Evolutionary conservation across 2,888 invertebrate genomes (phyloP).

Genomic region (Strigamia transsilvanica): DNA sequence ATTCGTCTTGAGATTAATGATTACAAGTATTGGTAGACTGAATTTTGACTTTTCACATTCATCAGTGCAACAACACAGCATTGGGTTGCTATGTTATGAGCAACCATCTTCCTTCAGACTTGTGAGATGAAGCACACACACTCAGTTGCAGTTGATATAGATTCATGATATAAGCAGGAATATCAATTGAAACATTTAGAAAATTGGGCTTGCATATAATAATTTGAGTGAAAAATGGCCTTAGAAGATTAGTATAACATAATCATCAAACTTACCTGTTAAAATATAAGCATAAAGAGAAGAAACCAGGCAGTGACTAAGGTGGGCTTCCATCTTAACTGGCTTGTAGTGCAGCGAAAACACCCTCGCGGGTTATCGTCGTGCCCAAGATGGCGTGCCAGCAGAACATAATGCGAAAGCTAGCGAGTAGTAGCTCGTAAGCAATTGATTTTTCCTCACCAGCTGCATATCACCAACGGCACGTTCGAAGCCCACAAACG

Average conservation of each 20-base stretch:
- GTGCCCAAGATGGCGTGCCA: slow-evolving; percentile 11
- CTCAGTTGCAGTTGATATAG: neutral
- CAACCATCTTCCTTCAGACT: slow-evolving; percentile 1
- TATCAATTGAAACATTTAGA: neutral
- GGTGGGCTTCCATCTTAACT: slow-evolving; percentile 30
- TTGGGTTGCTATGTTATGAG: neutral
- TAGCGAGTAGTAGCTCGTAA: slow-evolving; percentile 4
- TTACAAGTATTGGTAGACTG: neutral
- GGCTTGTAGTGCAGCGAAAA: neutral
- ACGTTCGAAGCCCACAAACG: neutral
- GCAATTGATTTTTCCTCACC: slow-evolving; percentile 12
- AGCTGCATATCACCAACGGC: neutral
- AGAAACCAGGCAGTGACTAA: slow-evolving; percentile 20
- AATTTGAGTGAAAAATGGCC: neutral
- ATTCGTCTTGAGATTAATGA: neutral
- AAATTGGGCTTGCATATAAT: neutral
- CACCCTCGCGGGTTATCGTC: slow-evolving; percentile 7
- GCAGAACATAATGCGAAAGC: neutral
- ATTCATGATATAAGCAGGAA: neutral
- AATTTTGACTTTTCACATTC: neutral
- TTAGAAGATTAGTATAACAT: neutral
- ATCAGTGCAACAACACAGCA: neutral
- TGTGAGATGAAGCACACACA: neutral
- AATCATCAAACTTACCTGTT: neutral
- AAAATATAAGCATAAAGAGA: slow-evolving; percentile 10